These are phyloP conservation scores for Andrena dorsata DNA, from an alignment of 2,888 invertebrate species.

Conservation along the genomic window DNA sequence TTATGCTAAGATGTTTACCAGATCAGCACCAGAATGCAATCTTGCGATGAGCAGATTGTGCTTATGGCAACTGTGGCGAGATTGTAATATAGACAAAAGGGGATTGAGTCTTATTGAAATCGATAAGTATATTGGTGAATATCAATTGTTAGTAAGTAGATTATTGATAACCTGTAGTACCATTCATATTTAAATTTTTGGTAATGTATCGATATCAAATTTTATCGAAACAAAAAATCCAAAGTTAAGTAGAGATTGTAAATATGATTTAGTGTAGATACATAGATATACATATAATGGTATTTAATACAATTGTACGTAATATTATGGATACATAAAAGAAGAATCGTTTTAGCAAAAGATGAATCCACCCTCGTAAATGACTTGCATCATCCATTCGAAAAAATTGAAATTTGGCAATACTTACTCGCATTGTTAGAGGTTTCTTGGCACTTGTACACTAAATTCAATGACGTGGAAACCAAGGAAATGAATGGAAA, in stretches of 20 bases:
- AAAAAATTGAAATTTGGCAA: slow-evolving; percentile 88
- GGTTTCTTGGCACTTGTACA: slow-evolving; percentile 86
- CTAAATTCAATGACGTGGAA: slow-evolving; percentile 82
- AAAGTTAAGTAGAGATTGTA: neutral
- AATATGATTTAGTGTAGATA: too few species aligned
- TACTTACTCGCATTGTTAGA: slow-evolving; percentile 87
- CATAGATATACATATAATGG: too few species aligned
- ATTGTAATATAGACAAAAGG: slow-evolving; percentile 86
- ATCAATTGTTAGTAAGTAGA: neutral
- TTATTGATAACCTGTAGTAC: neutral
- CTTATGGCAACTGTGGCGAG: slow-evolving; percentile 88
- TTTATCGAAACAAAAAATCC: neutral
- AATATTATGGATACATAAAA: neutral
- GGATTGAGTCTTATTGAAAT: slow-evolving; percentile 86
- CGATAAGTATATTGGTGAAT: slow-evolving; percentile 85
- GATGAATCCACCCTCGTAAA: slow-evolving; percentile 79
- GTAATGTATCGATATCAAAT: too few species aligned
- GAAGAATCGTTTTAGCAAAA: slow-evolving; percentile 48
- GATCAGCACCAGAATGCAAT: slow-evolving; percentile 43
- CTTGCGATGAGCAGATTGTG: slow-evolving; percentile 83
- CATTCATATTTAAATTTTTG: neutral
- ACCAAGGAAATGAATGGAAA: slow-evolving; percentile 85
- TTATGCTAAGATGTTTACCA: slow-evolving; percentile 84
- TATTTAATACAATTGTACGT: neutral
- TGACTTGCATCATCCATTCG: slow-evolving; percentile 87